Percentiles rank a stretch among this genome's conserved stretches.
These are phyloP conservation scores for Aporophyla nigra DNA, from an alignment of 2,888 invertebrate species.

Conservation along the genomic window DNA sequence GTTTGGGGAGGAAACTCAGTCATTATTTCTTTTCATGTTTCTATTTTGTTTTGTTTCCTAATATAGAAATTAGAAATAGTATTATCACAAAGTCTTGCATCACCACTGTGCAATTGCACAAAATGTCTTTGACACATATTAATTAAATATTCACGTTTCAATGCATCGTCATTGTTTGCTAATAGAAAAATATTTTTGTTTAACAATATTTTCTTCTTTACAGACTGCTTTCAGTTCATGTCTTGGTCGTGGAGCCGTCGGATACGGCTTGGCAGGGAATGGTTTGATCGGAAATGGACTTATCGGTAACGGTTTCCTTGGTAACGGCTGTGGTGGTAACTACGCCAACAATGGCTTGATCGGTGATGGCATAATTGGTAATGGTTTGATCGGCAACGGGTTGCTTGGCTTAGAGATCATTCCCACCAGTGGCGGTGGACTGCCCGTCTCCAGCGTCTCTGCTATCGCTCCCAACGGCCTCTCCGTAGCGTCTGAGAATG, in stretches of 20 bases:
- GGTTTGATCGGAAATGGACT: background rate
- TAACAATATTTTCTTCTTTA: too few species aligned
- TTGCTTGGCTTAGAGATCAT: constrained; percentile 7
- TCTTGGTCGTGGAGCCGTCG: background rate
- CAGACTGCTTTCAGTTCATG: constrained; percentile 15
- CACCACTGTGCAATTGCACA: too few species aligned
- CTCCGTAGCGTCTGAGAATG: constrained; percentile 25
- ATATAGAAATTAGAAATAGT: too few species aligned
- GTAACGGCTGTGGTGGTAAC: background rate
- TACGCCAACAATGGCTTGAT: background rate
- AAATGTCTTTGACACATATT: too few species aligned
- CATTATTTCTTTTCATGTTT: too few species aligned
- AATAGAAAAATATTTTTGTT: fast-evolving
- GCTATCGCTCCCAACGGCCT: constrained; percentile 9
- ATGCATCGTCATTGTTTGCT: background rate
- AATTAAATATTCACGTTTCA: background rate
- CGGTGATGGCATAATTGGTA: constrained; percentile 6
- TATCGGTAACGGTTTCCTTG: background rate
- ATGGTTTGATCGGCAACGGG: constrained; percentile 2
- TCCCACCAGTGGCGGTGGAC: constrained; percentile 25
- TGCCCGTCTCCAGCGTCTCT: constrained; percentile 26
- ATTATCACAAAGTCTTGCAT: too few species aligned
- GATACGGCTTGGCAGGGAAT: background rate
- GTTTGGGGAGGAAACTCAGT: too few species aligned
- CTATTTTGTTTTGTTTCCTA: too few species aligned